phyloP scores from a whole-genome alignment of 37 sponge, comb jelly and placozoan species.

The Ephydatia muelleri region DNA sequence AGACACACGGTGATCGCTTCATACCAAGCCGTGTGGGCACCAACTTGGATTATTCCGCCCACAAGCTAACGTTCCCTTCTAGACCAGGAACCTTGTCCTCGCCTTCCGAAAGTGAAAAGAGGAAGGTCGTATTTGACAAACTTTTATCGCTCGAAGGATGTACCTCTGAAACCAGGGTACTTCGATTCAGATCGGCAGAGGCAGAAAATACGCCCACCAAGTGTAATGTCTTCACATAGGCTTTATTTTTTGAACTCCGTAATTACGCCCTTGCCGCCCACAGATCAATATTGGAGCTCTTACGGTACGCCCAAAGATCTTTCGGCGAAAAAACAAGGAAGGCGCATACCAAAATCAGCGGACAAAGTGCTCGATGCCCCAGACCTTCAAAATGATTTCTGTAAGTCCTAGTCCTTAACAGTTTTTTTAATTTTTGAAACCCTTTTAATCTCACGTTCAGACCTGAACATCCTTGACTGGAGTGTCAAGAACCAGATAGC shows the following conservation, averaged over 20 bases:
- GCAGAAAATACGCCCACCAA: neutral
- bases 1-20: slow-evolving; percentile 59
- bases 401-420: slow-evolving; percentile 31
- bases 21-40: slow-evolving; percentile 63
- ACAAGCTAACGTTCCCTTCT: slow-evolving; percentile 16
- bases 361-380: slow-evolving; percentile 92
- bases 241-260: neutral
- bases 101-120: neutral
- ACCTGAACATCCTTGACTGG: slow-evolving; percentile 93
- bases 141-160: slow-evolving; percentile 29
- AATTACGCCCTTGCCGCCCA: neutral
- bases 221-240: neutral
- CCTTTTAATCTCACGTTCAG: slow-evolving; percentile 14
- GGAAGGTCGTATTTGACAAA: neutral
- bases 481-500: slow-evolving; percentile 67
- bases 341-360: slow-evolving; percentile 69
- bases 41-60: slow-evolving; percentile 47
- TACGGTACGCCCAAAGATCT: neutral
- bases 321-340: slow-evolving; percentile 11
- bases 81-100: neutral
- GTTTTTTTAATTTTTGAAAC: neutral
- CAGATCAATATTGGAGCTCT: slow-evolving; percentile 45
- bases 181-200: slow-evolving; percentile 29
- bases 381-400: slow-evolving; percentile 83
- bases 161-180: slow-evolving; percentile 26